Percentiles rank a stretch among this genome's conserved stretches.
Conservation (phyloP, 2,888 invertebrate species). For the Sylvicola cinctus region DNA sequence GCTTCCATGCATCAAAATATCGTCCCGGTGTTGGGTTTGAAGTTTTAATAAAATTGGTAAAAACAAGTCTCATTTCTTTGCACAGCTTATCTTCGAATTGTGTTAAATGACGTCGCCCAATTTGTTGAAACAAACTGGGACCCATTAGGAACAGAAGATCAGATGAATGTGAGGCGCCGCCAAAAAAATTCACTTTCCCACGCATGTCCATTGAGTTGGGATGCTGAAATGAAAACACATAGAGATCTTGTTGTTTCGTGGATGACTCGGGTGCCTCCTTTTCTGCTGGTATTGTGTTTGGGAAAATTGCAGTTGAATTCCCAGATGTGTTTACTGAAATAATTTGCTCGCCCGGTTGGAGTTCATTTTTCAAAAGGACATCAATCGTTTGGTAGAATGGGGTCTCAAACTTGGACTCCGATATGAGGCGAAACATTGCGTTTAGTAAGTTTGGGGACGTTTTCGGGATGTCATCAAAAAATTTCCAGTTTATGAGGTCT, state of each 20-base stretch:
- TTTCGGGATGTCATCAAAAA: conserved; percentile 15
- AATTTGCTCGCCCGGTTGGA: too few relatives aligned
- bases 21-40: conserved; percentile 34
- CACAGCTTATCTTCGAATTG: conserved; percentile 35
- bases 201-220: conserved; percentile 24
- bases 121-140: conserved; percentile 41
- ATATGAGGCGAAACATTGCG: conserved; percentile 20
- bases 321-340: too few relatives aligned
- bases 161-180: conserved; percentile 42
- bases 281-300: conserved; percentile 2
- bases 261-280: conserved; percentile 1
- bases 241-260: conserved; percentile 9
- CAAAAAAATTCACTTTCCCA: conserved; percentile 21
- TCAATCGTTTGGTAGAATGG: conserved; percentile 19
- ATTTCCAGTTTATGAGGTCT: conserved; percentile 21
- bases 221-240: conserved; percentile 22
- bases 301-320: too few relatives aligned
- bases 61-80: conserved; percentile 27
- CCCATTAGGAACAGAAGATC: conserved; percentile 45
- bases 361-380: conserved; percentile 7
- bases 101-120: conserved; percentile 38
- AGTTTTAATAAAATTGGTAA: conserved; percentile 32
- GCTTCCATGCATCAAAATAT: conserved; percentile 34
- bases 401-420: conserved; percentile 21
- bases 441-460: conserved; percentile 14